phyloP scores from a whole-genome alignment of 2,113 vertebrate genomes.

The Gavia stellata region DNA sequence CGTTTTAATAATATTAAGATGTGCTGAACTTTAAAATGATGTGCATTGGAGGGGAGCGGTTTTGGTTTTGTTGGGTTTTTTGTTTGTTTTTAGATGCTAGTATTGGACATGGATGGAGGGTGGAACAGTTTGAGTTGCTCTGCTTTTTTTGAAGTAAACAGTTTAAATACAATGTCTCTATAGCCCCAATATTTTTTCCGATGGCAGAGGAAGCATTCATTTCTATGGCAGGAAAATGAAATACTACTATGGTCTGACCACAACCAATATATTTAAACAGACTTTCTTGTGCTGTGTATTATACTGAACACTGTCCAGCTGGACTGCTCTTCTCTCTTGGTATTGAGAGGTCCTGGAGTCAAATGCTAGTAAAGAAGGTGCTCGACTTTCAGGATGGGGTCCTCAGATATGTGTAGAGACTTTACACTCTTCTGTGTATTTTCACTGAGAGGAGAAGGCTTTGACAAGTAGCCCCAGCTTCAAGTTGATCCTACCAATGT shows the following conservation, averaged over 20 bases:
- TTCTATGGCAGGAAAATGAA: neutral
- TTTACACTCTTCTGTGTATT: neutral
- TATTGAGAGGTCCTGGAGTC: neutral
- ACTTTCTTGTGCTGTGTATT: neutral
- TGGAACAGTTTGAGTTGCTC: neutral
- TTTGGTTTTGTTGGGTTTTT: neutral
- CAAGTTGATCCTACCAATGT: neutral
- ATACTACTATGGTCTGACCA: neutral
- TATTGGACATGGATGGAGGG: neutral
- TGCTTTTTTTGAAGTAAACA: neutral
- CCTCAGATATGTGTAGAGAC: neutral
- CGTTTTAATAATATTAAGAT: neutral
- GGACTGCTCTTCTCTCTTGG: neutral
- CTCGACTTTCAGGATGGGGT: fast-evolving
- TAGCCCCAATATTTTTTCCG: neutral
- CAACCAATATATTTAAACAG: neutral
- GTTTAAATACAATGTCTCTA: neutral
- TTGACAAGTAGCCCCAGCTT: neutral
- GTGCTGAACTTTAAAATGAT: neutral
- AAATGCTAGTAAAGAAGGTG: neutral
- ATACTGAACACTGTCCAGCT: neutral
- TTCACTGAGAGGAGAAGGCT: neutral
- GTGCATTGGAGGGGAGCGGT: neutral
- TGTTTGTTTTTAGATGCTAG: neutral
- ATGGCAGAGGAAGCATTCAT: neutral